These are phyloP conservation scores for Notodonta dromedarius DNA, from an alignment of 2,888 invertebrate genomes.

Conservation along the genomic window DNA sequence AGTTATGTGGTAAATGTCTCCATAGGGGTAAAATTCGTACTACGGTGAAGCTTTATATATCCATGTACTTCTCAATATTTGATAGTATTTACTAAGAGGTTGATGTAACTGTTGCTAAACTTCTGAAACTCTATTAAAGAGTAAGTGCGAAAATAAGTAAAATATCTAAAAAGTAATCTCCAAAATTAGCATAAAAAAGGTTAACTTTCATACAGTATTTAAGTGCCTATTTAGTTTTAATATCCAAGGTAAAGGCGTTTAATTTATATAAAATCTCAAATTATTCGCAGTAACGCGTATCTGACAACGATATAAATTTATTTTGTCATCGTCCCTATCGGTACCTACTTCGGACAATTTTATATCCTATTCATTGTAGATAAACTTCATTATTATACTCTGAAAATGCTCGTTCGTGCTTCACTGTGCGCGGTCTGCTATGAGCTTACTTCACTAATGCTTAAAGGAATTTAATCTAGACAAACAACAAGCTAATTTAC, in stretches of 20 bases:
- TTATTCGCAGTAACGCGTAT: no score
- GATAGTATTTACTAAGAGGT: background rate
- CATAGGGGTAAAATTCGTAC: no score
- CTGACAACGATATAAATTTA: no score
- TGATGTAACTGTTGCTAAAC: background rate
- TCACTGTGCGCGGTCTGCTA: background rate
- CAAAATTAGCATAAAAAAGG: no score
- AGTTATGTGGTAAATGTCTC: no score
- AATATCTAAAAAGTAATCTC: background rate
- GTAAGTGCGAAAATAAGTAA: background rate
- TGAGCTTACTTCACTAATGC: background rate
- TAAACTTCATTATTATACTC: background rate
- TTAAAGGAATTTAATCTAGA: background rate
- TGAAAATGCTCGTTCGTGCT: background rate
- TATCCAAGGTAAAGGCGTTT: background rate
- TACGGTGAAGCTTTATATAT: no score
- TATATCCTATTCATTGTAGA: background rate
- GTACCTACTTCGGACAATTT: background rate
- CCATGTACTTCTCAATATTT: no score
- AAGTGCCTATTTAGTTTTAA: background rate
- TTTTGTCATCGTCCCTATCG: no score
- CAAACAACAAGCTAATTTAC: no score
- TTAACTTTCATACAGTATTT: background rate
- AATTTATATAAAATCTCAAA: background rate
- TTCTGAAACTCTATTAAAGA: no score